Evolutionary conservation across 2,888 invertebrate species (phyloP).

Genomic region (Antheraea assamensis): DNA sequence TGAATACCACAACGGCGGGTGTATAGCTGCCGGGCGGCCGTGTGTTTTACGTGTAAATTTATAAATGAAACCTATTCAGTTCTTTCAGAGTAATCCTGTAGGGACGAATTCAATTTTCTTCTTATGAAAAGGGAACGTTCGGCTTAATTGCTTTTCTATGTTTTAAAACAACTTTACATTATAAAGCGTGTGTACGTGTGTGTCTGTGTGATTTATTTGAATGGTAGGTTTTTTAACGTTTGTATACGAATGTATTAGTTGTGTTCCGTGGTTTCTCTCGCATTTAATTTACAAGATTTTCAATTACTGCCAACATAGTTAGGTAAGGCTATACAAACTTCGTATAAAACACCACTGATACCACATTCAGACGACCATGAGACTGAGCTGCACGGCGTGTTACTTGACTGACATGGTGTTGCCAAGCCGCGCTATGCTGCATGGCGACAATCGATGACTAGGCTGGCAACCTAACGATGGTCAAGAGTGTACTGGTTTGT

Average conservation of each 20-base stretch:
- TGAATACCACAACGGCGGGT: conserved; percentile 3
- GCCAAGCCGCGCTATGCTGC: too few species aligned
- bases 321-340: too few species aligned
- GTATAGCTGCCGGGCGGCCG: neutral
- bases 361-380: too few species aligned
- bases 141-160: conserved; percentile 12
- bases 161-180: conserved; percentile 11
- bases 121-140: conserved; percentile 1
- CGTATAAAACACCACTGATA: too few species aligned
- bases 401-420: too few species aligned
- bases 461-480: too few species aligned
- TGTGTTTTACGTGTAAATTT: conserved; percentile 3
- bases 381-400: too few species aligned
- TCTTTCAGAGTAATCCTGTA: neutral
- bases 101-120: conserved; percentile 12
- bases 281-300: too few species aligned
- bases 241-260: neutral
- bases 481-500: too few species aligned
- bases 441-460: too few species aligned
- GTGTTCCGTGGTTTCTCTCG: too few species aligned
- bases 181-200: neutral
- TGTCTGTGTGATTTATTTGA: neutral
- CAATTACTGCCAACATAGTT: too few species aligned
- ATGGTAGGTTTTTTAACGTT: neutral
- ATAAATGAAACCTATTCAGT: conserved; percentile 10